Evolutionary conservation across 2,888 invertebrate species (phyloP), one percentile per base, ranked within the genome.

Genomic region (Erynnis tages): DNA sequence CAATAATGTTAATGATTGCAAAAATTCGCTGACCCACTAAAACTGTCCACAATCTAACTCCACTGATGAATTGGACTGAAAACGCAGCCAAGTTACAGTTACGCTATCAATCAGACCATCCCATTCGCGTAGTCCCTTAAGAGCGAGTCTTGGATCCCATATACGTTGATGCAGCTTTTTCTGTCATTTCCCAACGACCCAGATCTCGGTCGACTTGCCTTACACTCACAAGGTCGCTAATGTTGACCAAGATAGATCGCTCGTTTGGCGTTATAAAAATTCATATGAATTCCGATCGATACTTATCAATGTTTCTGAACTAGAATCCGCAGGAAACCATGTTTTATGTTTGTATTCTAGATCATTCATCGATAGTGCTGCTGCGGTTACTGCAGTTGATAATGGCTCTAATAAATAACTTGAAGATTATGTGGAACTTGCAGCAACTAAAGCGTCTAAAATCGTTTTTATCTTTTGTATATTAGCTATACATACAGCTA

Each of bases 141-240:
- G 50, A 53, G 55, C 50, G 19, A 63, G 61, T 60, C 40, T 41
- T 23, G 14, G 56, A 64, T 68, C 62, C 86, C 84, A 71, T 87
- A 79, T 82, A 82, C 58, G 84, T 73, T 67, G 59, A 69, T 71
- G 66, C 79, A 56, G 69, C 73, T 88, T 88, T 88, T 88, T 88
- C 70, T 76, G 47, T 65, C 71, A 63, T 74, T 82, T 82, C 77
- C 82, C 83, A 77, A 71, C 74, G 83, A 73, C 83, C 83, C 71
- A 83, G 78, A 76, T 82, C 55, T 63, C 60, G 59, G 54, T 62
- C 62, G 57, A 63, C 63, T 63, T 59, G 63, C 63, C 35, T 30
- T 27, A 72, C 77, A 71, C 71, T 63, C 60, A 66, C 86, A 88
- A 88, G 86, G 86, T 79, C 82, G 70, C 59, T 57, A 63, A 59